Conservation (phyloP, 92 coral and sea anemone genomes). For the Meandrina meandrites region DNA sequence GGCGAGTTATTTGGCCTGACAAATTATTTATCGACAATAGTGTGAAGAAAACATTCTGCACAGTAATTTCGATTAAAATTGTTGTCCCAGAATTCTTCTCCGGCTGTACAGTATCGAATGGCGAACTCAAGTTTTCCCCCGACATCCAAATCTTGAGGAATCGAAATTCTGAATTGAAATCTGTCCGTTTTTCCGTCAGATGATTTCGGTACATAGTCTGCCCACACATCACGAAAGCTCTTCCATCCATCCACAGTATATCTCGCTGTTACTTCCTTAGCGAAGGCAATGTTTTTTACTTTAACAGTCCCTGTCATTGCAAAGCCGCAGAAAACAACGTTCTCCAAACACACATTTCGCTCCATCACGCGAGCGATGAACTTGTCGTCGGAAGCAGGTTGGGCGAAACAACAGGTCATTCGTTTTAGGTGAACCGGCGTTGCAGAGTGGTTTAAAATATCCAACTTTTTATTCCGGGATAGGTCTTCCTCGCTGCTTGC, state of each 20-base stretch:
- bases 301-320: constrained; percentile 87
- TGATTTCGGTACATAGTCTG: constrained; percentile 85
- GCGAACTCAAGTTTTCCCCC: constrained; percentile 77
- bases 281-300: constrained; percentile 83
- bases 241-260: constrained; percentile 78
- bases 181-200: constrained; percentile 76
- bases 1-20: neutral
- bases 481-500: constrained; percentile 87
- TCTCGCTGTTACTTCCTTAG: constrained; percentile 79
- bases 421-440: constrained; percentile 35
- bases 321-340: constrained; percentile 81
- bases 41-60: constrained; percentile 59
- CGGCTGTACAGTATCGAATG: constrained; percentile 69
- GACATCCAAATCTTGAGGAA: constrained; percentile 68
- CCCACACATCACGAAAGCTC: constrained; percentile 76
- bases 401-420: constrained; percentile 61
- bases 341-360: constrained; percentile 88
- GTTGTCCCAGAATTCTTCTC: constrained; percentile 86
- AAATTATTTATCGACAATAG: constrained; percentile 35
- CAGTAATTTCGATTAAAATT: constrained; percentile 67
- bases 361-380: constrained; percentile 65
- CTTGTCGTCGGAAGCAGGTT: constrained; percentile 68
- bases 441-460: constrained; percentile 35
- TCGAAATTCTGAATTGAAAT: constrained; percentile 85
- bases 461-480: constrained; percentile 26